Evolutionary conservation across 2,888 invertebrate species (phyloP).

Genomic region (Zootermopsis nevadensis): DNA sequence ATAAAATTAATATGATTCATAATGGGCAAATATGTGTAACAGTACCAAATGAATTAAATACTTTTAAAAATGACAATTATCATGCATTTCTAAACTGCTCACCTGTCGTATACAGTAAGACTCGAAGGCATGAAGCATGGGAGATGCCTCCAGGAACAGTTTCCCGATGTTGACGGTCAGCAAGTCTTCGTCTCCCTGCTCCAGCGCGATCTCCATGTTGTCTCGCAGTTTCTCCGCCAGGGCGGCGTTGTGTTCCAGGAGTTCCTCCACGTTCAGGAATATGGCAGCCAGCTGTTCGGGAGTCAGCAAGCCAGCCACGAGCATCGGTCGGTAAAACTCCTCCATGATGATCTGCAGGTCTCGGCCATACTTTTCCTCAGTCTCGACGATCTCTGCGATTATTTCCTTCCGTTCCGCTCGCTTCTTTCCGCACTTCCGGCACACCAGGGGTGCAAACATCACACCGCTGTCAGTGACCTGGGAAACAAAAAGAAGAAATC

Average conservation of each 20-base stretch:
- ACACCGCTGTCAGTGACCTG: slow-evolving; percentile 66
- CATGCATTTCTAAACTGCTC: slow-evolving; percentile 46
- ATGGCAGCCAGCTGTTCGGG: slow-evolving; percentile 89
- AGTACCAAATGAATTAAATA: no score
- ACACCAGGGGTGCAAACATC: slow-evolving; percentile 81
- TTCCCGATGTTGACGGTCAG: slow-evolving; percentile 91
- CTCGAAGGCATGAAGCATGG: slow-evolving; percentile 95
- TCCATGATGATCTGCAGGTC: slow-evolving; percentile 93
- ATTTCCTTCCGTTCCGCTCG: slow-evolving; percentile 93
- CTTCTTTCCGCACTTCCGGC: slow-evolving; percentile 88
- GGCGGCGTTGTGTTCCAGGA: slow-evolving; percentile 87
- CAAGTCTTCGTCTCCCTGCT: slow-evolving; percentile 76
- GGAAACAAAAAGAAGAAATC: slow-evolving; percentile 55
- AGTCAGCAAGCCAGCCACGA: slow-evolving; percentile 85
- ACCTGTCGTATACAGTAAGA: slow-evolving; percentile 90
- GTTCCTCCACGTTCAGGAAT: slow-evolving; percentile 92
- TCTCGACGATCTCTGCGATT: slow-evolving; percentile 94
- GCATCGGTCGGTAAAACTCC: slow-evolving; percentile 93
- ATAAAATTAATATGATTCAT: no score
- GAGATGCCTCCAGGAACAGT: slow-evolving; percentile 88
- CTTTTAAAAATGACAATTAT: no score
- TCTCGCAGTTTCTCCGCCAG: slow-evolving; percentile 88
- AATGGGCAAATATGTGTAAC: no score
- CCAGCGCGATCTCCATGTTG: slow-evolving; percentile 82
- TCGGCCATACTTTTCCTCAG: slow-evolving; percentile 94